phyloP scores from a whole-genome alignment of 2,113 vertebrate genomes.

The Chaenocephalus aceratus region DNA sequence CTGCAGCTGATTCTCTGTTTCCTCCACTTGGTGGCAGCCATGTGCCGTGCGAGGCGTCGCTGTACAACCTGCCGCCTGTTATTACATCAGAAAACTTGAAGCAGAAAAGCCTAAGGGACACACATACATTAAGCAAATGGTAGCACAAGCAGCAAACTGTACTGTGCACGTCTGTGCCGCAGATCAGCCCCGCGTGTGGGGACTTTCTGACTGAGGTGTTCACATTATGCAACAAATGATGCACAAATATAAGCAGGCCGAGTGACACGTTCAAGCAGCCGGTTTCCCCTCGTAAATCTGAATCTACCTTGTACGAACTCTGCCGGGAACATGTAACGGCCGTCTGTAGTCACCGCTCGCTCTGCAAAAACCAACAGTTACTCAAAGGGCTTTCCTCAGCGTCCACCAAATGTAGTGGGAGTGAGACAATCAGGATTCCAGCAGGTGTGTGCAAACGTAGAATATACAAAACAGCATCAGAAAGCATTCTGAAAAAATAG shows the following conservation, averaged over 20 bases:
- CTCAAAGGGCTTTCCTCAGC: conserved; percentile 51
- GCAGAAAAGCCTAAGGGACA: conserved; percentile 73
- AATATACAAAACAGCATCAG: conserved; percentile 12
- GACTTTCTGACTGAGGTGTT: conserved; percentile 39
- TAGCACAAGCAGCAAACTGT: conserved; percentile 55
- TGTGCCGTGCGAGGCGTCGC: conserved; percentile 14
- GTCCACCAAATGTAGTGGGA: neutral
- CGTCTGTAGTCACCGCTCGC: conserved; percentile 91
- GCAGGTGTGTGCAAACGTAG: conserved; percentile 12
- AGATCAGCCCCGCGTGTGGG: conserved; percentile 45
- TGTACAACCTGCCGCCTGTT: conserved; percentile 72
- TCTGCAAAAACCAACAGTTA: conserved; percentile 87
- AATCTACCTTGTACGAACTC: conserved; percentile 90
- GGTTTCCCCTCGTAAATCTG: conserved; percentile 18
- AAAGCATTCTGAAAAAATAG: conserved; percentile 21
- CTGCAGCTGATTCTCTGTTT: conserved; percentile 22
- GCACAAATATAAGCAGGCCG: conserved; percentile 63
- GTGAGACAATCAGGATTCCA: conserved; percentile 5
- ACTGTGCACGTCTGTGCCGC: conserved; percentile 17
- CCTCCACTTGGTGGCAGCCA: conserved; percentile 75
- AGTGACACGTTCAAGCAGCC: conserved; percentile 12
- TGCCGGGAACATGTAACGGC: conserved; percentile 91
- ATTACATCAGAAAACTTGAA: conserved; percentile 79
- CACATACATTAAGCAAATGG: conserved; percentile 73
- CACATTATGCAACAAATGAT: conserved; percentile 52